phyloP scores from a whole-genome alignment of 2,797 vertebrate species.

The Catamblyrhynchus diadema region DNA sequence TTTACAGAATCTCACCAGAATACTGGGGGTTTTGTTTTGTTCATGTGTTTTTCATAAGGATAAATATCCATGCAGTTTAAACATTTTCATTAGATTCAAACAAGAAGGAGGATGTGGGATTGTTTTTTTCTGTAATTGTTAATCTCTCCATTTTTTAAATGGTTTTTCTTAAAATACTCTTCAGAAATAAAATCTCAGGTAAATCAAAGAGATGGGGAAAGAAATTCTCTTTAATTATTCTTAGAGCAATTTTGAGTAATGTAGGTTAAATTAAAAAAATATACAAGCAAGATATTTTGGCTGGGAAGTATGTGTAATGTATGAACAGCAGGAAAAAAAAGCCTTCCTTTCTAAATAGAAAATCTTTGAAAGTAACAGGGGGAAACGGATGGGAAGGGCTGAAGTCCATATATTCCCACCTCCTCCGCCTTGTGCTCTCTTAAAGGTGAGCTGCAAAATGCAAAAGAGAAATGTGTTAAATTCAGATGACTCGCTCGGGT shows the following conservation, averaged over 20 bases:
- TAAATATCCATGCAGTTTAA: slow-evolving; percentile 59
- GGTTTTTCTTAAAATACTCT: neutral
- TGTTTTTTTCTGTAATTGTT: slow-evolving; percentile 33
- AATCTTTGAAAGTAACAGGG: slow-evolving; percentile 69
- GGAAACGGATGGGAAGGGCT: slow-evolving; percentile 61
- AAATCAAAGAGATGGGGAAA: neutral
- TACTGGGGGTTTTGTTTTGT: slow-evolving; percentile 43
- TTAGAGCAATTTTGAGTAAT: slow-evolving; percentile 53
- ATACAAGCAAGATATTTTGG: slow-evolving; percentile 62
- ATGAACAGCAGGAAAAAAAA: slow-evolving; percentile 63
- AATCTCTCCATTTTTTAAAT: neutral
- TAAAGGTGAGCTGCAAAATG: slow-evolving; percentile 70
- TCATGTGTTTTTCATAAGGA: slow-evolving; percentile 66
- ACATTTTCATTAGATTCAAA: slow-evolving; percentile 61
- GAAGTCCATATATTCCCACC: slow-evolving; percentile 67
- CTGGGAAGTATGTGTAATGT: slow-evolving; percentile 61
- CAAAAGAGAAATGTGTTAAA: slow-evolving; percentile 69
- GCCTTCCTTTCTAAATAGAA: slow-evolving; percentile 59
- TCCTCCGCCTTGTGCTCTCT: slow-evolving; percentile 65
- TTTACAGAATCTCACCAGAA: slow-evolving; percentile 61
- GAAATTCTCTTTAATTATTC: slow-evolving; percentile 48
- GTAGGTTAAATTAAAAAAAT: slow-evolving; percentile 60
- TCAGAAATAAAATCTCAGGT: slow-evolving; percentile 27
- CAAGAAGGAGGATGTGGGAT: slow-evolving; percentile 9
- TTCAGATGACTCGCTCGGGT: slow-evolving; percentile 63